Evolutionary conservation across 2,797 vertebrate genomes (phyloP).

Genomic region (Chelmon rostratus): DNA sequence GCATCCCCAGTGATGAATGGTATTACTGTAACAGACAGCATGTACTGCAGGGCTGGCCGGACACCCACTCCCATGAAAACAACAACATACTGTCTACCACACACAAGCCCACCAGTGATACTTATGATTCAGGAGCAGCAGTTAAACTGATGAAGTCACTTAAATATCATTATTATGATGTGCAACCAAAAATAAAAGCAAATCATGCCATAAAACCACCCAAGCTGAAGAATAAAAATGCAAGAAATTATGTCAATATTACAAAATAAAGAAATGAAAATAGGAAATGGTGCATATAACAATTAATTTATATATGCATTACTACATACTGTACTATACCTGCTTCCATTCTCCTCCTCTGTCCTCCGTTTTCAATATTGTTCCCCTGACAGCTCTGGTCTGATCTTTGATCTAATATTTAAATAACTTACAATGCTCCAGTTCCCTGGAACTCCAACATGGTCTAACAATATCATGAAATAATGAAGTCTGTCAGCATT

Average conservation of each 20-base stretch:
- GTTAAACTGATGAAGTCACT: background rate
- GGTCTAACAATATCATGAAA: constrained; percentile 36
- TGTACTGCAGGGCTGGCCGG: background rate
- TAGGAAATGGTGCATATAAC: background rate
- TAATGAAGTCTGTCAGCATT: constrained; percentile 26
- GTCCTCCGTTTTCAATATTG: background rate
- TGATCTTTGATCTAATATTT: constrained; percentile 43
- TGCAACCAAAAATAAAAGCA: background rate
- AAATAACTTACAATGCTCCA: constrained; percentile 20
- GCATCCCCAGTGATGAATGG: background rate
- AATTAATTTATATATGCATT: constrained; percentile 20
- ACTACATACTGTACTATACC: background rate
- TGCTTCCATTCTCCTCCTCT: background rate
- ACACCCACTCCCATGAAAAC: background rate
- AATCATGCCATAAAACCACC: background rate
- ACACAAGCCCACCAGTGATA: background rate
- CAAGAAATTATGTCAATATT: background rate
- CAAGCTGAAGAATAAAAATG: background rate
- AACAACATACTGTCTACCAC: background rate
- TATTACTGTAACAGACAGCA: background rate
- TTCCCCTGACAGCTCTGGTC: constrained; percentile 11
- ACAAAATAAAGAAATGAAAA: background rate
- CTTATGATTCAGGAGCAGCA: background rate
- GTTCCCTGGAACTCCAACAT: constrained; percentile 10
- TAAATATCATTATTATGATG: background rate